Conservation (phyloP, 2,888 invertebrate genomes). For the Leistus spinibarbis region DNA sequence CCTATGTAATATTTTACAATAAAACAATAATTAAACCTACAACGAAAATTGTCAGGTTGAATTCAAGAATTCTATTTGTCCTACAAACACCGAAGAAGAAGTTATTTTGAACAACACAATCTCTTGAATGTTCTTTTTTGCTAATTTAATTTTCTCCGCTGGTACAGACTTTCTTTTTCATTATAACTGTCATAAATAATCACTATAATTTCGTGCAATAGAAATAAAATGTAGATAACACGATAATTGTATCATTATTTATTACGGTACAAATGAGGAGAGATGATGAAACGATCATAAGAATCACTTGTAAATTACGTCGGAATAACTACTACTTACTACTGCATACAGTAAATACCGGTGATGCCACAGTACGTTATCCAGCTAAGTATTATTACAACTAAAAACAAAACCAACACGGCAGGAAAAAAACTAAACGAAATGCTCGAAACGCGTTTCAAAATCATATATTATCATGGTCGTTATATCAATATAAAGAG, state of each 20-base stretch:
- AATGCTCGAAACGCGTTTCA: slow-evolving; percentile 1
- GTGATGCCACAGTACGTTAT: too few species aligned
- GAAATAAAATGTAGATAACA: not conserved
- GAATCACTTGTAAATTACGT: not conserved
- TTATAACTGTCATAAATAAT: not conserved
- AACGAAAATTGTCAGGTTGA: too few species aligned
- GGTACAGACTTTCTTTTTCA: not conserved
- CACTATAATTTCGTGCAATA: not conserved
- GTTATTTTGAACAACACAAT: too few species aligned
- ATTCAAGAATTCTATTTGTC: too few species aligned
- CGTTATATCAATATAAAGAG: slow-evolving; percentile 26
- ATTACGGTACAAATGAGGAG: not conserved
- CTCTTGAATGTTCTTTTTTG: not conserved
- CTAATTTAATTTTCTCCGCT: not conserved
- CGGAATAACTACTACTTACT: not conserved
- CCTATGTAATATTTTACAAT: too few species aligned
- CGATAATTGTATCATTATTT: not conserved
- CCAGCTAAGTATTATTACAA: too few species aligned
- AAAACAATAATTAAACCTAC: too few species aligned
- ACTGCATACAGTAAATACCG: not conserved
- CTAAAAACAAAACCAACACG: not conserved
- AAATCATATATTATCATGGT: slow-evolving; percentile 3
- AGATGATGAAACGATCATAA: not conserved
- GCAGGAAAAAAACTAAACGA: not conserved
- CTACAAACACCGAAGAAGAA: too few species aligned